phyloP scores from a whole-genome alignment of 2,888 invertebrate species.

The Mimumesa dahlbomi region DNA sequence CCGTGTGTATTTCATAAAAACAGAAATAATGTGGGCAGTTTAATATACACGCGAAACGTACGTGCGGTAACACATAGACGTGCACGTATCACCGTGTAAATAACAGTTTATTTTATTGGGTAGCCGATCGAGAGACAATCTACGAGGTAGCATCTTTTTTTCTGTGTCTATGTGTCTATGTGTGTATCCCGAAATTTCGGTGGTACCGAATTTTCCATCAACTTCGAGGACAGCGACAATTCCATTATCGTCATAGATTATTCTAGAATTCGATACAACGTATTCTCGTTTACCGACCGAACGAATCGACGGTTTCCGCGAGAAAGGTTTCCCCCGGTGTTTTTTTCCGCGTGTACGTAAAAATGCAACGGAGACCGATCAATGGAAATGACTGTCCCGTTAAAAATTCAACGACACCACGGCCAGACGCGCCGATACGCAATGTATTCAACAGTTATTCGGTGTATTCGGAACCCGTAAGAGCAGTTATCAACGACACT shows the following conservation, averaged over 20 bases:
- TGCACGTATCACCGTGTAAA: no score
- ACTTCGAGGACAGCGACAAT: constrained; percentile 22
- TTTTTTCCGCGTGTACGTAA: background rate
- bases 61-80: no score
- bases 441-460: constrained; percentile 47
- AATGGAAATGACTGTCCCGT: constrained; percentile 50
- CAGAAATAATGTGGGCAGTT: no score
- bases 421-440: constrained; percentile 25
- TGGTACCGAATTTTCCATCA: constrained; percentile 18
- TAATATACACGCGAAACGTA: no score
- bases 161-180: constrained; percentile 28
- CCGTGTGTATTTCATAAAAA: no score
- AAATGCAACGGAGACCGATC: constrained; percentile 20
- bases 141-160: constrained; percentile 14
- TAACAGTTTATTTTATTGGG: no score
- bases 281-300: constrained; percentile 42
- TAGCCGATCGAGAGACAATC: background rate
- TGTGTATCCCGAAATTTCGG: constrained; percentile 25
- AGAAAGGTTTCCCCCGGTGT: background rate
- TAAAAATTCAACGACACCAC: constrained; percentile 53
- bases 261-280: constrained; percentile 41
- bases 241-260: constrained; percentile 54
- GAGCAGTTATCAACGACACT: constrained; percentile 40
- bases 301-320: constrained; percentile 31
- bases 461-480: constrained; percentile 28